phyloP scores from a whole-genome alignment of 2,797 vertebrate species.

The Mus minutoides region DNA sequence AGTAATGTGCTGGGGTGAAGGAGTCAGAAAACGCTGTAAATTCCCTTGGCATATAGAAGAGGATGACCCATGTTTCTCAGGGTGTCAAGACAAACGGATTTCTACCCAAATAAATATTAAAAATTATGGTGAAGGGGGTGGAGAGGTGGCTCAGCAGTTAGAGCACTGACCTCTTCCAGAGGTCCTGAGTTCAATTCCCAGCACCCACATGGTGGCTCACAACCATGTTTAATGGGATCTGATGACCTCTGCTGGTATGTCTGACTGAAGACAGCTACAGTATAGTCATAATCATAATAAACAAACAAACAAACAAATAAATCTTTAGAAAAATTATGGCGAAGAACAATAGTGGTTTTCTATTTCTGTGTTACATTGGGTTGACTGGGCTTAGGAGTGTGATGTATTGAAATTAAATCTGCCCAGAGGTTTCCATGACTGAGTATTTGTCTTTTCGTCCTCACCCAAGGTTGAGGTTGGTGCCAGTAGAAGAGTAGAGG shows the following conservation, averaged over 20 bases:
- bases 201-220: background rate
- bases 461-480: background rate
- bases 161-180: background rate
- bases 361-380: background rate
- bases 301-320: background rate
- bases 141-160: background rate
- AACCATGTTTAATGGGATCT: background rate
- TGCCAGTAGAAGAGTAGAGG: background rate
- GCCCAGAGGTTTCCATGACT: background rate
- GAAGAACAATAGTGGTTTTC: background rate
- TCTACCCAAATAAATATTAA: background rate
- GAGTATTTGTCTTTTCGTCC: background rate
- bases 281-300: background rate
- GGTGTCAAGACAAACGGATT: background rate
- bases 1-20: slow-evolving; percentile 60
- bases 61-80: background rate
- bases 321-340: background rate
- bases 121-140: background rate
- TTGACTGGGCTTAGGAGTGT: background rate
- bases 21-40: slow-evolving; percentile 59
- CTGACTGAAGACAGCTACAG: background rate
- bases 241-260: background rate
- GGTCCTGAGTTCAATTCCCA: background rate
- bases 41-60: slow-evolving; percentile 64
- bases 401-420: background rate